Conservation (phyloP, 2,113 vertebrate genomes). For the Centropristis striata region DNA sequence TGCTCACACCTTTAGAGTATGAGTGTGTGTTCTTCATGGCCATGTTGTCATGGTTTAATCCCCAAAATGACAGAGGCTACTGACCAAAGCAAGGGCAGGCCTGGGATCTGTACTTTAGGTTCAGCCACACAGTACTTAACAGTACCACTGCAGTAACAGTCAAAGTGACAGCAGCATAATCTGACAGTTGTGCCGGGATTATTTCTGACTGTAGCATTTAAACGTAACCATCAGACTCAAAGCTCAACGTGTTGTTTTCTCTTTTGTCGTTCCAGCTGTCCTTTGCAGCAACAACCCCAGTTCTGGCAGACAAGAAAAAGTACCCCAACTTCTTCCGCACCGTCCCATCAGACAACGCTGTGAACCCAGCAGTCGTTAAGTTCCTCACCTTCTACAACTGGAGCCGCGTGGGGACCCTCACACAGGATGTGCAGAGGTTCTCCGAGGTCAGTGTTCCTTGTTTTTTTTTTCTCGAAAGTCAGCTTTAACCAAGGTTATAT, state of each 20-base stretch:
- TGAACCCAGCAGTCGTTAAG: conserved; percentile 98
- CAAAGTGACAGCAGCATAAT: conserved; percentile 1
- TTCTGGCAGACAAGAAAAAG: conserved; percentile 98
- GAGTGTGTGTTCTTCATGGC: background rate
- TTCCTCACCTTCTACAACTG: conserved; percentile 95
- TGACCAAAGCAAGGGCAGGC: conserved; percentile 7
- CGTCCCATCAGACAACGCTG: conserved; percentile 97
- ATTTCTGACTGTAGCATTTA: background rate
- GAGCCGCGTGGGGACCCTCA: conserved; percentile 97
- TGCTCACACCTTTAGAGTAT: conserved; percentile 1
- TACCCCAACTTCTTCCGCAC: conserved; percentile 99
- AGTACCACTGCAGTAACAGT: background rate
- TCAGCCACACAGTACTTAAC: conserved; percentile 5
- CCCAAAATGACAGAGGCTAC: conserved; percentile 1
- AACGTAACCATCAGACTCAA: background rate
- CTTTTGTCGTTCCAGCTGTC: conserved; percentile 90
- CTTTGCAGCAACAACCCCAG: conserved; percentile 97
- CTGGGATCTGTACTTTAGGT: conserved; percentile 10
- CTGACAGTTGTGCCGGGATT: conserved; percentile 1
- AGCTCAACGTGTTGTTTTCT: conserved; percentile 24
- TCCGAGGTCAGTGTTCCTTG: conserved; percentile 90
- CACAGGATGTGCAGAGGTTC: conserved; percentile 97
- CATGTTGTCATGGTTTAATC: conserved; percentile 2
- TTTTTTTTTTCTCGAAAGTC: background rate
- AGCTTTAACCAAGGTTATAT: too few relatives aligned